These are phyloP conservation scores for Manduca sexta DNA, from an alignment of 1,140 invertebrate genomes.

Conservation along the genomic window DNA sequence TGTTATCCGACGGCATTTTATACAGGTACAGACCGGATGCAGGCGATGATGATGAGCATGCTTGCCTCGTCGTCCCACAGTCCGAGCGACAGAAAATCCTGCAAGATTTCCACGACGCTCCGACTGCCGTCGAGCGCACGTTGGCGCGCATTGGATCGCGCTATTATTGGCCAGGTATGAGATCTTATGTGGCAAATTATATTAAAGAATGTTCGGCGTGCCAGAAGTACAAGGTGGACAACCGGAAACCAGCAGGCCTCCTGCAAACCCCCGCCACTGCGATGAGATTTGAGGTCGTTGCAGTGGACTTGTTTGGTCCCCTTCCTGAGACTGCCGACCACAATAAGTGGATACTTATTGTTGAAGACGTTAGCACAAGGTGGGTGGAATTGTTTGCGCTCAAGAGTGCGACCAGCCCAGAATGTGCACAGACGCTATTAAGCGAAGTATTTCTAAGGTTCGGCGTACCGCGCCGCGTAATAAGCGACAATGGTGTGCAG, in stretches of 20 bases:
- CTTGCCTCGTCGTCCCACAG: conserved; percentile 7
- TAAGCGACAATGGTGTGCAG: conserved; percentile 4
- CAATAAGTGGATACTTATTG: conserved; percentile 6
- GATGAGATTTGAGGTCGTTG: conserved; percentile 28
- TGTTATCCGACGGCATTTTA: conserved; percentile 23
- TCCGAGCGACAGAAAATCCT: conserved; percentile 8
- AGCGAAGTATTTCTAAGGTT: conserved; percentile 26
- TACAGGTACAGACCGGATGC: conserved; percentile 12
- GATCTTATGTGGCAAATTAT: conserved; percentile 23
- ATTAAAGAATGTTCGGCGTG: conserved; percentile 20
- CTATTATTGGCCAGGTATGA: conserved; percentile 36
- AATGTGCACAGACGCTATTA: conserved; percentile 14
- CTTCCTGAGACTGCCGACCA: conserved; percentile 7
- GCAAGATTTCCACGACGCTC: conserved; percentile 23
- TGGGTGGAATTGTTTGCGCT: conserved; percentile 27
- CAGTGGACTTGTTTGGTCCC: conserved; percentile 24
- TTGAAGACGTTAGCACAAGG: conserved; percentile 15
- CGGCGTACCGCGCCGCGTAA: conserved; percentile 10
- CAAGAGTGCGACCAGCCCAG: conserved; percentile 18
- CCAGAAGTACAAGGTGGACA: too few relatives aligned
- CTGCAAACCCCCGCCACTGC: conserved; percentile 16
- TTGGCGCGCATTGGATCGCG: conserved; percentile 11
- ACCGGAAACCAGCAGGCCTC: too few relatives aligned
- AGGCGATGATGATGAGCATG: background rate
- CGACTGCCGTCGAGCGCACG: conserved; percentile 21